Evolutionary conservation across 2,797 vertebrate species (phyloP).

Genomic region (Ciconia nigra): DNA sequence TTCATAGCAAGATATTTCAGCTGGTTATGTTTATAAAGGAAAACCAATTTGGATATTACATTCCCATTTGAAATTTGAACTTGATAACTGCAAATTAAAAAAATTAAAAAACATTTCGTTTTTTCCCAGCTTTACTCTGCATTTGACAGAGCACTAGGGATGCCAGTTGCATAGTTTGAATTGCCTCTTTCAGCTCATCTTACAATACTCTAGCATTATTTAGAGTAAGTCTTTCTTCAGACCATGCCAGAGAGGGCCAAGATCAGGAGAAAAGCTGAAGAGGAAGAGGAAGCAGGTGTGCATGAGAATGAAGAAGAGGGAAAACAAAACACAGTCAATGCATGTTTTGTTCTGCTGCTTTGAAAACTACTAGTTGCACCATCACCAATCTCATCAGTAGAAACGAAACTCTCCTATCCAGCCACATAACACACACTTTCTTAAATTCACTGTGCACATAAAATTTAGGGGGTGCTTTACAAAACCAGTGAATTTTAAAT

Average conservation of each 20-base stretch:
- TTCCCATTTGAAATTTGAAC: neutral
- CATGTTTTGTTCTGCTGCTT: neutral
- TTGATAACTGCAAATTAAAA: neutral
- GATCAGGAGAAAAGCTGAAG: neutral
- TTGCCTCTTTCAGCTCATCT: neutral
- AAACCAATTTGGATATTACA: neutral
- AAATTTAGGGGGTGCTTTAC: neutral
- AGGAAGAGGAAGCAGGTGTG: neutral
- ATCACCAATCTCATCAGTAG: neutral
- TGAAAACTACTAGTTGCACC: neutral
- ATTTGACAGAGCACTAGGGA: neutral
- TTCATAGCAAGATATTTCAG: neutral
- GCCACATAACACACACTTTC: neutral
- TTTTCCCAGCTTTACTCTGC: neutral
- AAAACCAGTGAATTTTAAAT: neutral
- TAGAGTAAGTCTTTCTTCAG: neutral
- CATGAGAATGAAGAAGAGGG: neutral
- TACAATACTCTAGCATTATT: neutral
- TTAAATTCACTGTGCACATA: neutral
- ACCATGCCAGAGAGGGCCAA: rapidly evolving
- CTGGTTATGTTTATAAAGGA: neutral
- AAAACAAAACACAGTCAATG: neutral
- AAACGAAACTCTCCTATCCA: neutral
- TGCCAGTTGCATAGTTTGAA: neutral
- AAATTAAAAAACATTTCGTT: neutral